These are phyloP conservation scores for Nothura maculosa DNA, from an alignment of 2,797 vertebrate species.

Conservation along the genomic window DNA sequence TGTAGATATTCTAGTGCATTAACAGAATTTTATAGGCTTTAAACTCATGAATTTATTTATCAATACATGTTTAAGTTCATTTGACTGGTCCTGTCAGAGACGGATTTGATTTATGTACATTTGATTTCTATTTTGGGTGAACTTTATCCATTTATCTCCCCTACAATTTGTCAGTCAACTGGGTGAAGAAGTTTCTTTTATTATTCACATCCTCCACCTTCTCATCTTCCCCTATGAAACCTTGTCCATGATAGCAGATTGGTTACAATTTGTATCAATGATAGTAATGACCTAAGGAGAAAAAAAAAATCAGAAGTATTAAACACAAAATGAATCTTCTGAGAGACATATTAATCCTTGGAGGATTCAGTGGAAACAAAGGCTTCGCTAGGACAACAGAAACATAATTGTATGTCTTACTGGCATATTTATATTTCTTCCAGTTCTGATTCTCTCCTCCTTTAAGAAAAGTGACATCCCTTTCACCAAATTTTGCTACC, in stretches of 20 bases:
- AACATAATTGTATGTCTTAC: neutral
- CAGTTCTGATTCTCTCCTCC: neutral
- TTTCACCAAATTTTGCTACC: neutral
- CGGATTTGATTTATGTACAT: neutral
- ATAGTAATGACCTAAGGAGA: neutral
- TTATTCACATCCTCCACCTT: neutral
- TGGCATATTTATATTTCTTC: rapidly evolving
- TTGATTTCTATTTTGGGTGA: neutral
- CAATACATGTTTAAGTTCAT: neutral
- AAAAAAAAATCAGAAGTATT: neutral
- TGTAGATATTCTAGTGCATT: neutral
- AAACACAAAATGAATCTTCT: neutral
- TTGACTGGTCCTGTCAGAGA: neutral
- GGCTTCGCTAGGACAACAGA: neutral
- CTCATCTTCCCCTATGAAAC: neutral
- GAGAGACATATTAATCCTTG: neutral
- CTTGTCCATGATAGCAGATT: neutral
- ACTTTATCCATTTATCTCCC: neutral
- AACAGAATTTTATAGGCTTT: neutral
- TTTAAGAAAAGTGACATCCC: neutral
- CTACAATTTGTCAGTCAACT: neutral
- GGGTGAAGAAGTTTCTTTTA: neutral
- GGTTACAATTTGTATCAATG: neutral
- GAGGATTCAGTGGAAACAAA: neutral
- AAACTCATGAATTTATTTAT: neutral